Evolutionary conservation across 2,888 invertebrate species (phyloP), one percentile per base, ranked within the genome.

Genomic region (Calliopum simillimum): DNA sequence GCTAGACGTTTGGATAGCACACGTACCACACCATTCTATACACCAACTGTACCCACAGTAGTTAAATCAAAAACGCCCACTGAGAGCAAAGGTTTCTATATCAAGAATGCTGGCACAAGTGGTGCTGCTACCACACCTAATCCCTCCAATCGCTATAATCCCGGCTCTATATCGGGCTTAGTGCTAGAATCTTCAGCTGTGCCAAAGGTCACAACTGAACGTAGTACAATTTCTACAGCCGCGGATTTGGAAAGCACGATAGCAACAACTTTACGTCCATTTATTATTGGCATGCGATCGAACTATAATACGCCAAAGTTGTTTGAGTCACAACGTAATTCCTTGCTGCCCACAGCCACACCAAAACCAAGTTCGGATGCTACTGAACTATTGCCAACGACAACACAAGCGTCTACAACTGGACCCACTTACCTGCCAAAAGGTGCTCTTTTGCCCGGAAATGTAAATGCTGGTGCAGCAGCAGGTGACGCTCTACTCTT

Each of bases 11-110:
- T 85, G 12, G 86, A 85, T 25, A 77, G 81, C 1, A 84, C 84
- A 21, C 79, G 83, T 21, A 80, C 84, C 3, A 85, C 86, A 0
- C 86, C 86, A 2, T 86, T 81, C 74, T 86, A 86, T 65, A 86
- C 86, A 3, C 86, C 86, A 23, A 86, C 86, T 0, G 81, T 86
- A 41, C 86, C 86, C 12, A 79, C 82, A 2, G 73, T 86, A 2
- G 51, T 72, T 5, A 83, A 81, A 62, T 72, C 77, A 3, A 84
- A 81, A 64, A 8, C 33, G 8, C 73, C 76, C 44, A 81, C 80
- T 1, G 83, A 84, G 19, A 79, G 81, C 0, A 83, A 80, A 66
- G 74, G 74, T 0, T 79, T 78, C 61, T 80, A 80, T 44, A 74
- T 81, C 4, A 82, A 83, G 58, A 62, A 69, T 33, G 78, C 70